These are phyloP conservation scores for Harpalus rufipes DNA, from an alignment of 2,888 invertebrate species.

Conservation along the genomic window DNA sequence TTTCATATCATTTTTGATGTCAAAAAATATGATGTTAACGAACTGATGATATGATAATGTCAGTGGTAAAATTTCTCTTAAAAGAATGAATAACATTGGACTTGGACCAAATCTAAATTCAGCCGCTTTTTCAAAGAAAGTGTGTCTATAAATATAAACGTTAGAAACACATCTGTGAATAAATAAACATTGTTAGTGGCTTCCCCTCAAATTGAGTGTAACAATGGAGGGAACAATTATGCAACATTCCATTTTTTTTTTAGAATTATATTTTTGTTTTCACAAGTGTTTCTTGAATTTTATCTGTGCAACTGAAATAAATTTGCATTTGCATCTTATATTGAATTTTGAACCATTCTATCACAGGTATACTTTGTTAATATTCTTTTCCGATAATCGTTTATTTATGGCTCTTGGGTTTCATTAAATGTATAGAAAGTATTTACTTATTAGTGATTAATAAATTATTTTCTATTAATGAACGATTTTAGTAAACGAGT, in stretches of 20 bases:
- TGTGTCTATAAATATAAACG: neutral
- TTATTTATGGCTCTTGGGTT: no score
- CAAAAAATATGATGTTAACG: neutral
- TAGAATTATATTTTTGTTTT: neutral
- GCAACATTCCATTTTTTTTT: neutral
- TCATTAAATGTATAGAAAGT: no score
- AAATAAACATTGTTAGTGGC: neutral
- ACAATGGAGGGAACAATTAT: neutral
- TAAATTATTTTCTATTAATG: no score
- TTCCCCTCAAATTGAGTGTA: constrained; percentile 2
- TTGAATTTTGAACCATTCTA: no score
- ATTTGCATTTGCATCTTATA: no score
- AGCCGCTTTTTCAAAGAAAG: neutral
- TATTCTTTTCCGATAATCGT: no score
- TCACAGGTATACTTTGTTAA: no score
- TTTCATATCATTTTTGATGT: neutral
- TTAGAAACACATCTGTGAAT: constrained; percentile 2
- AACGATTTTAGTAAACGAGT: no score
- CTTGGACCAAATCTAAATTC: constrained; percentile 5
- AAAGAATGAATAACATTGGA: constrained; percentile 2
- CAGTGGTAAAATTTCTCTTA: neutral
- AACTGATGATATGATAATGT: neutral
- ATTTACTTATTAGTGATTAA: no score
- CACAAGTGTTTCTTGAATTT: no score
- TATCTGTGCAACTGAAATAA: no score